Conservation (phyloP, 35 echinoderm and acorn worm species). For the Acanthaster planci region DNA sequence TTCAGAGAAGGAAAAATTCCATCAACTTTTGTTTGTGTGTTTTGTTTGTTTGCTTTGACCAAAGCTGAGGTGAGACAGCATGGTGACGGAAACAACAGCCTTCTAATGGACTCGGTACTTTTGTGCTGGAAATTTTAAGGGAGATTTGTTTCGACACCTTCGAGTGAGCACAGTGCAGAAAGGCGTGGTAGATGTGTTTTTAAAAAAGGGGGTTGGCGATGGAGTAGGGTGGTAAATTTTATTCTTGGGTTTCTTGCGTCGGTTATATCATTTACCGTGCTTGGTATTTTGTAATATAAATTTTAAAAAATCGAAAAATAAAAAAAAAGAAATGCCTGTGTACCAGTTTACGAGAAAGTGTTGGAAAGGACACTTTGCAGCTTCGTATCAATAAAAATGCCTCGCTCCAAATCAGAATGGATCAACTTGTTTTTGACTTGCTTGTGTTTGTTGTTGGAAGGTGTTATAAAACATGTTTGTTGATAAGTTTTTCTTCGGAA, state of each 20-base stretch:
- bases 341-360: conserved; percentile 16
- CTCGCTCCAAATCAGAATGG: neutral
- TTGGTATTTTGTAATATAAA: conserved; percentile 24
- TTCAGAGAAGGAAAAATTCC: too few relatives aligned
- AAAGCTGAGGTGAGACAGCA: too few relatives aligned
- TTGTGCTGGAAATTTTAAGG: neutral
- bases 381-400: conserved; percentile 16
- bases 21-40: too few relatives aligned
- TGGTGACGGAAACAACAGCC: too few relatives aligned
- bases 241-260: too few relatives aligned
- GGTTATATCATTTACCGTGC: neutral
- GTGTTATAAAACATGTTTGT: too few relatives aligned
- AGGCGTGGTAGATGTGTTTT: neutral
- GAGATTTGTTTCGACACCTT: neutral
- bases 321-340: neutral
- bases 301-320: too few relatives aligned
- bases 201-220: neutral
- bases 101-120: neutral
- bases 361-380: conserved; percentile 11
- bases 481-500: too few relatives aligned
- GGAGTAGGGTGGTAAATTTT: neutral
- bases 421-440: too few relatives aligned
- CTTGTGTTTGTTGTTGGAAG: too few relatives aligned
- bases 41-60: too few relatives aligned
- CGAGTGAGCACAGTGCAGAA: neutral